These are phyloP conservation scores for Ammospiza caudacuta DNA, from an alignment of 2,113 vertebrate genomes.

Conservation along the genomic window DNA sequence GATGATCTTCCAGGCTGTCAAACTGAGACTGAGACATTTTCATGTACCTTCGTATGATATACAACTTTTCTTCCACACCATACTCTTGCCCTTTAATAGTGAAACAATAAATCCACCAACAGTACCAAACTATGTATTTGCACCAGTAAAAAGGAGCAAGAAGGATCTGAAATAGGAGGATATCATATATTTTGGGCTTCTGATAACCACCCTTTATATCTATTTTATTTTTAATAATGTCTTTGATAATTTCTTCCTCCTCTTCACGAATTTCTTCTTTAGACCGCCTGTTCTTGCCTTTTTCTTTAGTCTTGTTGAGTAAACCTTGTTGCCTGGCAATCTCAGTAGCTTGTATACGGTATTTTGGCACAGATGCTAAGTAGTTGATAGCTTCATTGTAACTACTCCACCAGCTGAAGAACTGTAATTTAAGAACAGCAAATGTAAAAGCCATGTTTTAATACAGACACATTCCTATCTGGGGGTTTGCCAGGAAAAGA, in stretches of 20 bases:
- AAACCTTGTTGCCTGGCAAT: conserved; percentile 95
- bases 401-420: conserved; percentile 98
- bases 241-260: conserved; percentile 93
- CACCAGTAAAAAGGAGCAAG: conserved; percentile 87
- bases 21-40: conserved; percentile 96
- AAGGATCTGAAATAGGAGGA: conserved; percentile 91
- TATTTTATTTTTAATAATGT: conserved; percentile 98
- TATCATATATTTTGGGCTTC: conserved; percentile 91
- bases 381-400: conserved; percentile 97
- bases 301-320: conserved; percentile 90
- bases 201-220: conserved; percentile 98
- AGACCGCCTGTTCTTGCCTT: conserved; percentile 89
- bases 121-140: conserved; percentile 86
- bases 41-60: conserved; percentile 92
- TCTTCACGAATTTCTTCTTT: conserved; percentile 96
- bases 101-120: conserved; percentile 90
- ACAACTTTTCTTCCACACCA: conserved; percentile 89
- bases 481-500: not conserved
- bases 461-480: not conserved
- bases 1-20: conserved; percentile 88
- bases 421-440: conserved; percentile 78
- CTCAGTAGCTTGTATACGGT: conserved; percentile 92
- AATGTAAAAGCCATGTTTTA: not conserved
- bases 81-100: conserved; percentile 89
- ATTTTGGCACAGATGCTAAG: conserved; percentile 92